Conservation (phyloP, 2,797 vertebrate species). For the Brotula barbata region DNA sequence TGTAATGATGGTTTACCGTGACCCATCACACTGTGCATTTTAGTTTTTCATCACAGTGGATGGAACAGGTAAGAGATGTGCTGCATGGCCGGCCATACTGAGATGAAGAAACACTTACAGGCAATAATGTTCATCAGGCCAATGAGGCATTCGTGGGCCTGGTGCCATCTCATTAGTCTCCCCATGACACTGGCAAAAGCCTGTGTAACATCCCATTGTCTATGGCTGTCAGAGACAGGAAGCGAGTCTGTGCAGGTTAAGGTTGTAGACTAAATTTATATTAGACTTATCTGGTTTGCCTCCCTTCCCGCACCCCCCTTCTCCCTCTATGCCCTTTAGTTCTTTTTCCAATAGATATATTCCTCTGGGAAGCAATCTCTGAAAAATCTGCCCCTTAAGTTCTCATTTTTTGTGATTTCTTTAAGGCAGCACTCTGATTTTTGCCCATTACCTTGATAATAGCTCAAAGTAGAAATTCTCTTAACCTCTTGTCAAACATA, state of each 20-base stretch:
- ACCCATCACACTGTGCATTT: constrained; percentile 31
- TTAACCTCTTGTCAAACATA: constrained; percentile 59
- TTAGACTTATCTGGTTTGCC: constrained; percentile 32
- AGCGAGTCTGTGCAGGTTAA: constrained; percentile 41
- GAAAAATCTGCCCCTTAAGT: constrained; percentile 50
- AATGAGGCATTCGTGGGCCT: constrained; percentile 74
- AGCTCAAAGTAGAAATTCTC: constrained; percentile 60
- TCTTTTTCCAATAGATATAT: constrained; percentile 36
- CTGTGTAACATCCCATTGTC: constrained; percentile 68
- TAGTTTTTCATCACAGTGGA: constrained; percentile 65
- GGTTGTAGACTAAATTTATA: constrained; percentile 39
- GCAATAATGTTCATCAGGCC: constrained; percentile 74
- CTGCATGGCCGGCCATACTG: constrained; percentile 60
- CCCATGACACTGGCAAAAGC: constrained; percentile 65
- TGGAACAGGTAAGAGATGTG: constrained; percentile 67
- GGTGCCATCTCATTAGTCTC: constrained; percentile 77
- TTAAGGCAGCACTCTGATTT: constrained; percentile 48
- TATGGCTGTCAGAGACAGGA: constrained; percentile 49
- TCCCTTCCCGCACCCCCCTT: neutral
- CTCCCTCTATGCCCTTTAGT: constrained; percentile 3
- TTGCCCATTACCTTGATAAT: constrained; percentile 63
- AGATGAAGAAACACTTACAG: constrained; percentile 73
- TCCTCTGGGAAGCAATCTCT: constrained; percentile 56
- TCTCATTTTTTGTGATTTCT: constrained; percentile 59
- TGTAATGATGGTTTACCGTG: constrained; percentile 24